Evolutionary conservation across 2,113 vertebrate genomes (phyloP), one percentile per base, ranked within the genome.

Genomic region (Gulo gulo): DNA sequence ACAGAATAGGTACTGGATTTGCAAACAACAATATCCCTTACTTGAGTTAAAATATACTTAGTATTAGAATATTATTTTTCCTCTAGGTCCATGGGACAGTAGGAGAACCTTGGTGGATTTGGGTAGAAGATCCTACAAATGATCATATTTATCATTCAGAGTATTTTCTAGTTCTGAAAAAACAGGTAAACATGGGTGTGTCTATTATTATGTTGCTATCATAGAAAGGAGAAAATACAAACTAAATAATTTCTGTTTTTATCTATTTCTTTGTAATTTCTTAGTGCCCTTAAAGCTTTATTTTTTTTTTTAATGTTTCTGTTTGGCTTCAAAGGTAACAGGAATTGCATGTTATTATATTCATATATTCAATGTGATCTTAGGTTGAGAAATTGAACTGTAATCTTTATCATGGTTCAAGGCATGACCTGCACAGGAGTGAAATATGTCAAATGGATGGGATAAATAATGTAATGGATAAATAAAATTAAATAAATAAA

Each of bases 141-240:
- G 99, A 99, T 97, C 99, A 99, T 98, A 99, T 99, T 98, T 99
- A 99, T 98, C 99, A 99, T 98, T 99, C 99, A 0, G 99, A 99
- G 96, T 99, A 99, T 98, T 99, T 99, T 98, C 99, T 99, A n/a
- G 98, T 99, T 98, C 99, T 99, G 97, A 99, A 99, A 98, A 99
- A 99, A 97, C 99, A 99, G 99, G 99, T 99, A 98, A 98, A 57
- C 69, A 2, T 86, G 1, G 76, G 20, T 69, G 0, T 92, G 7
- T 79, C 52, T 80, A 63, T 86, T 55, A 36, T 45, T 90, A 69
- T 79, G 82, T 96, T 96, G 47, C 67, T 89, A 11, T 65, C 20
- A 39, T 69, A 45, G 42, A 76, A 78, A 79, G 13, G 39, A 97
- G 29, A 78, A 94, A 82, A 71, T 81, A 55, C 94, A 59, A 94